Evolutionary conservation across 2,888 invertebrate species (phyloP).

Genomic region (Phengaris arion): DNA sequence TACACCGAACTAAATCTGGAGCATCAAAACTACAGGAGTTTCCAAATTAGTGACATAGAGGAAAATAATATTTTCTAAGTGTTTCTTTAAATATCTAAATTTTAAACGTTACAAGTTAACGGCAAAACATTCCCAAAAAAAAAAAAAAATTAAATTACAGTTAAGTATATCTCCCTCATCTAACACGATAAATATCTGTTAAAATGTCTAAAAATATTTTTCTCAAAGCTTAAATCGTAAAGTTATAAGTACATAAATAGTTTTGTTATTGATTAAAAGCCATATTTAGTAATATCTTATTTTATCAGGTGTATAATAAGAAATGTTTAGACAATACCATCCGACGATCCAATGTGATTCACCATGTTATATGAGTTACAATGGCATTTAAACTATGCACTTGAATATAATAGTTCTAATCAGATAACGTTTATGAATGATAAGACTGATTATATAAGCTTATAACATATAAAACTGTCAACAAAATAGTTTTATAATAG

Average conservation of each 20-base stretch:
- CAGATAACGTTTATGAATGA: neutral
- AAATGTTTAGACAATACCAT: neutral
- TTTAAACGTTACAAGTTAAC: too few species aligned
- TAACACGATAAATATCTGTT: too few species aligned
- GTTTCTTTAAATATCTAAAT: too few species aligned
- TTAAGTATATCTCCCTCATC: too few species aligned
- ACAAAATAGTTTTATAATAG: slow-evolving; percentile 2
- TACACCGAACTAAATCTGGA: neutral
- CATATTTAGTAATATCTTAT: too few species aligned
- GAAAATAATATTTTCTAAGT: neutral
- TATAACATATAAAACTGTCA: neutral
- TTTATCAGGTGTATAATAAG: too few species aligned
- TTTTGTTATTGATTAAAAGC: too few species aligned
- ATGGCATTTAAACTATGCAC: neutral
- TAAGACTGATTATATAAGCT: neutral
- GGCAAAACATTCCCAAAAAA: too few species aligned
- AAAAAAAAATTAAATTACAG: too few species aligned
- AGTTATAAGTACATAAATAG: too few species aligned
- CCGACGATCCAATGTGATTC: neutral
- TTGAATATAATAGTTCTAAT: neutral
- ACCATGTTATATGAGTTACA: neutral
- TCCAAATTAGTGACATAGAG: neutral
- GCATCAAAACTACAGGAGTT: neutral
- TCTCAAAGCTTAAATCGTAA: too few species aligned
- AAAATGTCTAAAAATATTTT: too few species aligned